These are phyloP conservation scores for Amaurobius ferox DNA, from an alignment of 2,888 invertebrate species.

Conservation along the genomic window DNA sequence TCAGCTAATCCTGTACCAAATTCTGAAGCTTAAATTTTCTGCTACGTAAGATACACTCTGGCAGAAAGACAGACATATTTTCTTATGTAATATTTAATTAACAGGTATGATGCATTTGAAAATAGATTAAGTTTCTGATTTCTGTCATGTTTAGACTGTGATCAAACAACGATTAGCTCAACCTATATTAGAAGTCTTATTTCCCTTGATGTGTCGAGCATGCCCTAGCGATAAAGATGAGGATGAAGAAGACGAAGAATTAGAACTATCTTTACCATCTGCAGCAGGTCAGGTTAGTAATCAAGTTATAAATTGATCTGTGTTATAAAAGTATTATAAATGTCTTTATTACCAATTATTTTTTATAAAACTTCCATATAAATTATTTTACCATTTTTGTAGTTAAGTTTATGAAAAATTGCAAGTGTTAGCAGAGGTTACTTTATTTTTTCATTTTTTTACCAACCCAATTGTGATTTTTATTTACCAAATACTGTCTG, in stretches of 20 bases:
- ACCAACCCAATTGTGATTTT: too few species aligned
- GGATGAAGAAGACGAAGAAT: constrained; percentile 78
- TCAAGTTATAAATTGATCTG: neutral
- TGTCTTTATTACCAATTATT: neutral
- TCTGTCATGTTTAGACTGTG: constrained; percentile 78
- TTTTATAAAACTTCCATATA: neutral
- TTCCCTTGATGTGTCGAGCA: constrained; percentile 83
- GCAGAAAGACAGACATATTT: too few species aligned
- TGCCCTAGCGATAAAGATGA: constrained; percentile 83
- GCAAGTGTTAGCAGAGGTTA: too few species aligned
- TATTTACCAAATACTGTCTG: too few species aligned
- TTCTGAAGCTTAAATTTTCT: too few species aligned
- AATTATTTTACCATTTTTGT: constrained; percentile 1
- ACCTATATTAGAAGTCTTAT: constrained; percentile 83
- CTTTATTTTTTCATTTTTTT: too few species aligned
- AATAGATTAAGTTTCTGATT: too few species aligned
- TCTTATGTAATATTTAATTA: too few species aligned
- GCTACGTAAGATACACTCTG: too few species aligned
- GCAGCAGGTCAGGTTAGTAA: constrained; percentile 82
- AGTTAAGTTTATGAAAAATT: neutral
- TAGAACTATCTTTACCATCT: constrained; percentile 82
- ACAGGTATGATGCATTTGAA: too few species aligned
- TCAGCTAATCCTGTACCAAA: too few species aligned
- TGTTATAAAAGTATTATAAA: too few species aligned
- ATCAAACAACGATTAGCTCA: constrained; percentile 85